A percentile compares a stretch with the other conserved stretches of the same genome.
Conservation (phyloP, 2,113 vertebrate genomes). For the Peromyscus californicus region DNA sequence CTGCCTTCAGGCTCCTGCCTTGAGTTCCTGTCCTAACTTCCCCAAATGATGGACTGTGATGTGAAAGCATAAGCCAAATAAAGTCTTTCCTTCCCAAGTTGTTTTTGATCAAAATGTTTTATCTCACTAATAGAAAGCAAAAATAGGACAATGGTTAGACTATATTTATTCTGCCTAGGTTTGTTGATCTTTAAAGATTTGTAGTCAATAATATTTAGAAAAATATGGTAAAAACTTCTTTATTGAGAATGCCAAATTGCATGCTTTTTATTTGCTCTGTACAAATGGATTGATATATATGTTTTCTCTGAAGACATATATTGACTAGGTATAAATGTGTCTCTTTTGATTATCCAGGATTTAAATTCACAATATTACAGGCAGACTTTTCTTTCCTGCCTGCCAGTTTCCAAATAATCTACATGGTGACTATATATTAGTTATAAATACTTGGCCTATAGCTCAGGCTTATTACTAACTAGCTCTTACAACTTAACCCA, state of each 20-base stretch:
- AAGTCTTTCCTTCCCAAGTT: not conserved
- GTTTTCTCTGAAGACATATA: not conserved
- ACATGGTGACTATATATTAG: too few species aligned
- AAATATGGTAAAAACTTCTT: not conserved
- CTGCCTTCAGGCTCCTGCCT: not conserved
- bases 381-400: too few species aligned
- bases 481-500: too few species aligned
- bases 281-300: not conserved
- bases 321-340: not conserved
- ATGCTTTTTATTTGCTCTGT: not conserved
- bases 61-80: not conserved
- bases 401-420: too few species aligned
- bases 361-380: not conserved
- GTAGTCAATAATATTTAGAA: not conserved
- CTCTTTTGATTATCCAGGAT: slow-evolving; percentile 15
- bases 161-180: not conserved
- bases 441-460: too few species aligned
- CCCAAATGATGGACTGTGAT: not conserved
- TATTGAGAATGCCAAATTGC: not conserved
- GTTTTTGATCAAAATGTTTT: not conserved
- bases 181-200: not conserved
- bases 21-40: not conserved
- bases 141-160: not conserved
- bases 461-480: too few species aligned
- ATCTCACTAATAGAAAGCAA: not conserved